Conservation (phyloP, 2,113 vertebrate genomes). For the Phrynosoma blainvillii region DNA sequence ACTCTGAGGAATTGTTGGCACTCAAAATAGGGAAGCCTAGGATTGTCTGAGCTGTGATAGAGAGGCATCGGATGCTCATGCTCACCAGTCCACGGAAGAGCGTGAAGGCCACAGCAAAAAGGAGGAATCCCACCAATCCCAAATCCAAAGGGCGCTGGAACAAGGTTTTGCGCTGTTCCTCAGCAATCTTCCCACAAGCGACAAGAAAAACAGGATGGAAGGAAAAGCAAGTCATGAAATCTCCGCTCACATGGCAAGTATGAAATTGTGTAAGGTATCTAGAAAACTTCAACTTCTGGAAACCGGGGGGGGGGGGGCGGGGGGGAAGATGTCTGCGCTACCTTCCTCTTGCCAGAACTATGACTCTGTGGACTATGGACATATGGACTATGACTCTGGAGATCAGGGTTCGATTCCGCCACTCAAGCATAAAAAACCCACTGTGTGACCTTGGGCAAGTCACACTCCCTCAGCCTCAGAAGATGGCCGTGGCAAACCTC, state of each 20-base stretch:
- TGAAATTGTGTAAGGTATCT: neutral
- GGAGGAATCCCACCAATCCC: conserved; percentile 76
- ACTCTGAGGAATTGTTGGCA: no score
- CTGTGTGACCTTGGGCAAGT: no score
- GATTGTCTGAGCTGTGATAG: no score
- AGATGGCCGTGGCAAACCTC: no score
- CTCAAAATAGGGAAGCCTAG: no score
- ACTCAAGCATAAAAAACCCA: no score
- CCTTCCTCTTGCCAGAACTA: neutral
- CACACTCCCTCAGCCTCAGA: no score
- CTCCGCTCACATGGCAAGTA: neutral
- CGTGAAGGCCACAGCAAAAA: conserved; percentile 79
- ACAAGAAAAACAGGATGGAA: neutral
- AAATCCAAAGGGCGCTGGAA: conserved; percentile 82
- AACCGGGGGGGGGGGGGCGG: neutral
- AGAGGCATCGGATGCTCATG: conserved; percentile 23
- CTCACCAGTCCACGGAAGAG: conserved; percentile 90
- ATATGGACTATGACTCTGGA: neutral
- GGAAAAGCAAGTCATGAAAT: neutral
- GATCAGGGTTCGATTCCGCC: no score
- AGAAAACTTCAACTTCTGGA: neutral
- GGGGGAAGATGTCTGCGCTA: neutral
- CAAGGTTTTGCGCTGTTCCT: conserved; percentile 80
- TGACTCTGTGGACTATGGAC: neutral
- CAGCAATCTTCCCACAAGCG: conserved; percentile 70